These are phyloP conservation scores for Lamellibrachia luymesi DNA, from an alignment of 1,140 invertebrate species.

Conservation along the genomic window DNA sequence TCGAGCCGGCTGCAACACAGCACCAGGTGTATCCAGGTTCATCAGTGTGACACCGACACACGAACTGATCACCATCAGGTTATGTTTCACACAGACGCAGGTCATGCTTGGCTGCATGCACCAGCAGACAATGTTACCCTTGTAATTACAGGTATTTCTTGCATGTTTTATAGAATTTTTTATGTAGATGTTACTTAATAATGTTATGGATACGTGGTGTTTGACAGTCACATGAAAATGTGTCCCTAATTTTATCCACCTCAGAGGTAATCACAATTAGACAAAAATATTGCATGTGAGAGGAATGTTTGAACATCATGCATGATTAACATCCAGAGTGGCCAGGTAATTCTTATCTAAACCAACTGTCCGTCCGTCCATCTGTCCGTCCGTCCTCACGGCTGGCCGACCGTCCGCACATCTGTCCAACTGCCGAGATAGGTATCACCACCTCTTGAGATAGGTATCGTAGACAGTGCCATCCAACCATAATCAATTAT, in stretches of 20 bases:
- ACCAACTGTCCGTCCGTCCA: too few species aligned
- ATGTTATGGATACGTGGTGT: not conserved
- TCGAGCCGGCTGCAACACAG: not conserved
- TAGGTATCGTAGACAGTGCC: not conserved
- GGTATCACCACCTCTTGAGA: not conserved
- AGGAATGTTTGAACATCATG: too few species aligned
- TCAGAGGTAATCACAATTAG: not conserved
- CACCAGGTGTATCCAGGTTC: not conserved
- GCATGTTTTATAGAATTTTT: not conserved
- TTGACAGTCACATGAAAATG: not conserved
- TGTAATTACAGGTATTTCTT: not conserved
- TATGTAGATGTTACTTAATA: not conserved
- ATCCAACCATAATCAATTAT: not conserved
- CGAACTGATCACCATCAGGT: not conserved
- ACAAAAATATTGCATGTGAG: not conserved
- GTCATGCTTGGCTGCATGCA: not conserved
- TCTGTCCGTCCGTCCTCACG: too few species aligned
- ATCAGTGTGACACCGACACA: not conserved
- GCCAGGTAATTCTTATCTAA: not conserved
- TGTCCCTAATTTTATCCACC: not conserved
- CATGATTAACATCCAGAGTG: not conserved
- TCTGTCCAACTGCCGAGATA: too few species aligned
- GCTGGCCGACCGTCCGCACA: not conserved
- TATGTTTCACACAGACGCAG: not conserved
- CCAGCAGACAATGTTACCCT: not conserved